Conservation (phyloP, 1,140 invertebrate species). For the Glomeris maerens region DNA sequence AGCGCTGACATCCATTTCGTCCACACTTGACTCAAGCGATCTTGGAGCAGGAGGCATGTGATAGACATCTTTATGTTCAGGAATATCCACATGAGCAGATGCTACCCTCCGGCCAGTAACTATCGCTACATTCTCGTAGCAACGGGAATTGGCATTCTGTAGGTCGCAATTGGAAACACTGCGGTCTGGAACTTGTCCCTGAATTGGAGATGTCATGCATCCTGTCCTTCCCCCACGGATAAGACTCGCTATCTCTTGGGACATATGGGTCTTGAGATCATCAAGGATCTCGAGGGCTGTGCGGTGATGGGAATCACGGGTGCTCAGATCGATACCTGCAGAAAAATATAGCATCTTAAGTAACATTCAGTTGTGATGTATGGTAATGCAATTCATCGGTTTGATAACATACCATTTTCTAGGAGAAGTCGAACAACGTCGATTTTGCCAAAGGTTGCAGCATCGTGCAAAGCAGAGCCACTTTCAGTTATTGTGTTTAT, state of each 20-base stretch:
- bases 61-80: neutral
- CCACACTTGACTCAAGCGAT: slow-evolving; percentile 17
- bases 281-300: slow-evolving; percentile 76
- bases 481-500: slow-evolving; percentile 73
- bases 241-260: slow-evolving; percentile 62
- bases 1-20: slow-evolving; percentile 15
- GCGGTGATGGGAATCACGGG: slow-evolving; percentile 57
- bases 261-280: slow-evolving; percentile 75
- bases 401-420: slow-evolving; percentile 33
- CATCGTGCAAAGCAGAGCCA: slow-evolving; percentile 88
- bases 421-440: slow-evolving; percentile 73
- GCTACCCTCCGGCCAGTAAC: slow-evolving; percentile 9
- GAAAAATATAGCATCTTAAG: slow-evolving; percentile 5
- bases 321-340: slow-evolving; percentile 62
- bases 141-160: slow-evolving; percentile 13
- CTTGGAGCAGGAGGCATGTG: slow-evolving; percentile 8
- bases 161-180: neutral
- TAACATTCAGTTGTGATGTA: too few relatives aligned
- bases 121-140: slow-evolving; percentile 17
- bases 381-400: neutral
- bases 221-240: slow-evolving; percentile 32
- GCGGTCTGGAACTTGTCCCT: slow-evolving; percentile 12
- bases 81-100: neutral
- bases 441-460: slow-evolving; percentile 82
- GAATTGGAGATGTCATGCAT: slow-evolving; percentile 14